Evolutionary conservation across 23 tunicate species (phyloP).

Genomic region (Styela clava): DNA sequence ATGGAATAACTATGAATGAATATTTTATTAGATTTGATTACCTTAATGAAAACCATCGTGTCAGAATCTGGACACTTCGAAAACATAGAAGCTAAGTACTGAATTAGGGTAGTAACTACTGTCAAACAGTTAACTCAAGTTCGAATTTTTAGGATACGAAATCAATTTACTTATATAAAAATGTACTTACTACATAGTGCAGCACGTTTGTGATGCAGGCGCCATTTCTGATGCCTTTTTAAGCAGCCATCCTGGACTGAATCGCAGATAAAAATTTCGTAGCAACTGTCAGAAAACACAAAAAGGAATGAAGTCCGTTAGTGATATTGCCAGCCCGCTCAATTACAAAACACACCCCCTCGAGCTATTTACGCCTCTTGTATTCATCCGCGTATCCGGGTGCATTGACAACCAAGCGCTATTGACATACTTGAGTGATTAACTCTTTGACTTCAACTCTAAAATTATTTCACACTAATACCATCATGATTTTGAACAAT

Average conservation of each 20-base stretch:
- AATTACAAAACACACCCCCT: not conserved
- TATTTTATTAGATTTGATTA: too few relatives aligned
- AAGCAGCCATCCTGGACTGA: conserved; percentile 77
- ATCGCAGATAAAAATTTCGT: conserved; percentile 2
- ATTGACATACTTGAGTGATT: not conserved
- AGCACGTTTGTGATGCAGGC: conserved; percentile 56
- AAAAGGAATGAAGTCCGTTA: conserved; percentile 9
- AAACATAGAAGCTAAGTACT: too few relatives aligned
- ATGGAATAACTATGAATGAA: not conserved
- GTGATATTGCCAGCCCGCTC: not conserved
- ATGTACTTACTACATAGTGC: conserved; percentile 80
- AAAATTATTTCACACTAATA: not conserved
- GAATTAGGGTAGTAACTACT: too few relatives aligned
- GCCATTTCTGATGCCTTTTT: conserved; percentile 41
- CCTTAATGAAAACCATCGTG: too few relatives aligned
- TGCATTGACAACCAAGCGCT: not conserved
- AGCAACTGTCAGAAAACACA: not conserved
- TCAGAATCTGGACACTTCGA: too few relatives aligned
- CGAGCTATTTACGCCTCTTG: not conserved
- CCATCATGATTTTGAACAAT: not conserved
- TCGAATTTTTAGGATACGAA: too few relatives aligned
- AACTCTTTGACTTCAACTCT: not conserved
- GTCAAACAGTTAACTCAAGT: too few relatives aligned
- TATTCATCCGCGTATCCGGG: conserved; percentile 19
- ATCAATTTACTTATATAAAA: too few relatives aligned